Conservation (phyloP, 2,797 vertebrate genomes). For the Craterocephalus amniculus region DNA sequence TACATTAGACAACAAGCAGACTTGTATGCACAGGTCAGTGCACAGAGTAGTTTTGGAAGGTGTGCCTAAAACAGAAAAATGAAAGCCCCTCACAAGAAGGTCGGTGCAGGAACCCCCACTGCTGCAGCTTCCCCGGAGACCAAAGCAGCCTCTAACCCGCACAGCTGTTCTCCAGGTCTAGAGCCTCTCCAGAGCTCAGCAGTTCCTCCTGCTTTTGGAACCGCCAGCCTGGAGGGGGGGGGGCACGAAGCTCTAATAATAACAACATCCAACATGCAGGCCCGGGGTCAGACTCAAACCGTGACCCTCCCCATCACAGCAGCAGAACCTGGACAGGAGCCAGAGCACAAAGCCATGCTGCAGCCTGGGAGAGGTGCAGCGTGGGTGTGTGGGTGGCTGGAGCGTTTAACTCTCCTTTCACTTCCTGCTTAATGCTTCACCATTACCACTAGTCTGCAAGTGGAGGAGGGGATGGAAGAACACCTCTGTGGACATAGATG, state of each 20-base stretch:
- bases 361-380: constrained; percentile 57
- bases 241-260: constrained; percentile 87
- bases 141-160: constrained; percentile 73
- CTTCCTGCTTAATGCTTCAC: constrained; percentile 68
- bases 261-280: constrained; percentile 92
- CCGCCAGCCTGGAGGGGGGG: constrained; percentile 82
- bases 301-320: constrained; percentile 84
- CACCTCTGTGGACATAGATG: constrained; percentile 22
- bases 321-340: constrained; percentile 87
- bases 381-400: constrained; percentile 63
- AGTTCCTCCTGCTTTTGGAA: constrained; percentile 81
- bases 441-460: constrained; percentile 31
- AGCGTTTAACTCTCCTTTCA: constrained; percentile 68
- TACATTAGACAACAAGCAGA: constrained; percentile 14
- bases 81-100: constrained; percentile 56
- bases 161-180: constrained; percentile 86
- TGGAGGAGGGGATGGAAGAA: constrained; percentile 37
- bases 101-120: constrained; percentile 45
- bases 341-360: constrained; percentile 79
- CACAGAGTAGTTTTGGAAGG: constrained; percentile 30
- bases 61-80: constrained; percentile 23
- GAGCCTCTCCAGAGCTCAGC: constrained; percentile 77
- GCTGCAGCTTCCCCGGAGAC: constrained; percentile 38
- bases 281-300: constrained; percentile 87
- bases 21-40: constrained; percentile 17